Conservation (phyloP, 2,888 invertebrate species). For the Xestia c-nigrum region DNA sequence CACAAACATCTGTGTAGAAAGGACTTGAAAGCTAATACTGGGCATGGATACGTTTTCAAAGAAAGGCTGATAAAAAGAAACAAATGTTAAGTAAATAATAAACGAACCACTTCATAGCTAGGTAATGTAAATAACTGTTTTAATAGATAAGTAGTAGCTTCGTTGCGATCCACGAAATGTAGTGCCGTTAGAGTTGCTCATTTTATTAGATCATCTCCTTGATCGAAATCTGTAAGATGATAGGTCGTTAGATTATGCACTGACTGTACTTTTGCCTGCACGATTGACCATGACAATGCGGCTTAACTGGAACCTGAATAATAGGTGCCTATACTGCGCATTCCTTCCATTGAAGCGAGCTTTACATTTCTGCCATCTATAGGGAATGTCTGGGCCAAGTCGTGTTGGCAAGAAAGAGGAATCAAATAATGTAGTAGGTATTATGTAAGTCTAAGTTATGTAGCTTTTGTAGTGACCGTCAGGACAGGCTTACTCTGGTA, state of each 20-base stretch:
- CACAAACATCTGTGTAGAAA: slow-evolving; percentile 12
- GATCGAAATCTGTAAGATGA: slow-evolving; percentile 64
- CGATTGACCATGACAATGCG: slow-evolving; percentile 61
- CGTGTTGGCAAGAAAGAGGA: slow-evolving; percentile 27
- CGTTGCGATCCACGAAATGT: slow-evolving; percentile 73
- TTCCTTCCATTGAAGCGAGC: slow-evolving; percentile 40
- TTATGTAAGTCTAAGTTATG: slow-evolving; percentile 28
- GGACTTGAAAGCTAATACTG: slow-evolving; percentile 17
- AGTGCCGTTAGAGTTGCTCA: slow-evolving; percentile 70
- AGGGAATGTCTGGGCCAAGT: slow-evolving; percentile 15
- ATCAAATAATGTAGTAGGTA: slow-evolving; percentile 34
- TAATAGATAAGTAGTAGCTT: slow-evolving; percentile 75
- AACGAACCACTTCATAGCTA: slow-evolving; percentile 72
- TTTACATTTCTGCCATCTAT: slow-evolving; percentile 23
- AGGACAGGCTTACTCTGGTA: slow-evolving; percentile 8
- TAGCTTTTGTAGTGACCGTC: slow-evolving; percentile 47
- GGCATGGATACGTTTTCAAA: slow-evolving; percentile 64
- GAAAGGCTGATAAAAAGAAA: slow-evolving; percentile 79
- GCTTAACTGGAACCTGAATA: slow-evolving; percentile 45
- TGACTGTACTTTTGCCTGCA: slow-evolving; percentile 62
- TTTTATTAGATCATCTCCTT: slow-evolving; percentile 66
- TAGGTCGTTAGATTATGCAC: slow-evolving; percentile 61
- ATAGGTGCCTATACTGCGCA: slow-evolving; percentile 35
- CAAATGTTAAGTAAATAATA: slow-evolving; percentile 66
- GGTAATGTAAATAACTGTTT: slow-evolving; percentile 80